These are phyloP conservation scores for Taurulus bubalis DNA, from an alignment of 2,113 vertebrate species.

Conservation along the genomic window DNA sequence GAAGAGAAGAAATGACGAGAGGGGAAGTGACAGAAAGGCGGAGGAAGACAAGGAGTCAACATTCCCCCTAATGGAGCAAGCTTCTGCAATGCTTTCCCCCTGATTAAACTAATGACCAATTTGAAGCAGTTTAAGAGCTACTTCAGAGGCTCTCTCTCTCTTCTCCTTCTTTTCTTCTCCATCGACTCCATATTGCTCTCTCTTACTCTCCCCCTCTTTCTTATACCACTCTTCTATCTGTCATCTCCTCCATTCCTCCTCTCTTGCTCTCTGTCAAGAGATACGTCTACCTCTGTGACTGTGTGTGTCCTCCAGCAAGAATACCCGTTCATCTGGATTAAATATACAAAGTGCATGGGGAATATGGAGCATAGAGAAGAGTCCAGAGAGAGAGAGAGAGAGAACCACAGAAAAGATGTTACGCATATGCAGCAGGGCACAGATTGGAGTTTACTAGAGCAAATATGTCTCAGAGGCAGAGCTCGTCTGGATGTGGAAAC, in stretches of 20 bases:
- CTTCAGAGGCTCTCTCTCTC: slow-evolving; percentile 35
- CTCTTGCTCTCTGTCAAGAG: slow-evolving; percentile 1
- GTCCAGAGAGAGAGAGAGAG: background rate
- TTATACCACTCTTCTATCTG: background rate
- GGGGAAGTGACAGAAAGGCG: slow-evolving; percentile 45
- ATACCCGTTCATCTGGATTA: slow-evolving; percentile 33
- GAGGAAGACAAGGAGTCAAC: slow-evolving; percentile 21
- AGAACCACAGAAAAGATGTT: background rate
- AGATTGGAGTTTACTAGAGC: slow-evolving; percentile 32
- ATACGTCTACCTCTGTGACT: slow-evolving; percentile 10
- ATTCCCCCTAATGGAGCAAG: slow-evolving; percentile 48
- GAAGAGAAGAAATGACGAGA: slow-evolving; percentile 45
- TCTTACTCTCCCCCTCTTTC: background rate
- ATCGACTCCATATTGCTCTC: background rate
- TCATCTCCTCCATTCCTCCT: slow-evolving; percentile 6
- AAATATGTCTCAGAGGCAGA: slow-evolving; percentile 42
- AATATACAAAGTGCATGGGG: slow-evolving; percentile 29
- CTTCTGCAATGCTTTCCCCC: slow-evolving; percentile 54
- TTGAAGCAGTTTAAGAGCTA: slow-evolving; percentile 65
- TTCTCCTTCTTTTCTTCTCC: slow-evolving; percentile 14
- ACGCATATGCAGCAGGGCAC: slow-evolving; percentile 7
- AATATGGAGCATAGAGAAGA: background rate
- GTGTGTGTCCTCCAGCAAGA: slow-evolving; percentile 36
- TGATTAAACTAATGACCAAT: slow-evolving; percentile 73
- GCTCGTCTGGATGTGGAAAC: slow-evolving; percentile 19